Conservation (phyloP, 2,888 invertebrate genomes). For the Rhogogaster chlorosoma region DNA sequence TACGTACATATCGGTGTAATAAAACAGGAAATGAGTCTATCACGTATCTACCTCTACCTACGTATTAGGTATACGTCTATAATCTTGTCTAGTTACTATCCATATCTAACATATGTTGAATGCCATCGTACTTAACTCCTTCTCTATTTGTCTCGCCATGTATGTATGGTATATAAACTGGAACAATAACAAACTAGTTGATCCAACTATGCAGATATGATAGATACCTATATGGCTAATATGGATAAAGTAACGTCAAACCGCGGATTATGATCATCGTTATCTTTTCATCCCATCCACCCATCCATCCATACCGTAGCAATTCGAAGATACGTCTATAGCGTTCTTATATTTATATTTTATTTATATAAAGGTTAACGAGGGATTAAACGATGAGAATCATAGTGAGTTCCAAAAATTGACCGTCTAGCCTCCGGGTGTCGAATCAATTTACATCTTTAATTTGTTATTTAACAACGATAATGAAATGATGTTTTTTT, state of each 20-base stretch:
- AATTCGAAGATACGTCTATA: not conserved
- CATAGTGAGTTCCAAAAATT: not conserved
- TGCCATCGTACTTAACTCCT: not conserved
- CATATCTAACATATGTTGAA: not conserved
- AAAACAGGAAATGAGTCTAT: not conserved
- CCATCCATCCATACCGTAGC: not conserved
- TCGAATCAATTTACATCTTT: too few species aligned
- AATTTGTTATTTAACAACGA: too few species aligned
- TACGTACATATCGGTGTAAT: not conserved
- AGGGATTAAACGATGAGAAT: constrained; percentile 13
- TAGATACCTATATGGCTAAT: not conserved
- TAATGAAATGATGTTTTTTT: too few species aligned
- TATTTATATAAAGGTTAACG: constrained; percentile 20
- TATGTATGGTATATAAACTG: not conserved
- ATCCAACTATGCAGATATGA: not conserved
- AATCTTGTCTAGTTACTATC: not conserved
- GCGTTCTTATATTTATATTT: not conserved
- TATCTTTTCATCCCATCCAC: not conserved
- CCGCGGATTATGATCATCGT: too few species aligned
- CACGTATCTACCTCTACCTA: not conserved
- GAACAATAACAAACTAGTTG: constrained; percentile 10
- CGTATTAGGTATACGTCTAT: not conserved
- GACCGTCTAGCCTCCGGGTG: not conserved
- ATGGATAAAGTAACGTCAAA: too few species aligned
- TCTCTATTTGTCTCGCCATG: not conserved